phyloP scores from a whole-genome alignment of 2,113 vertebrate genomes.

The Chelonoidis abingdonii region DNA sequence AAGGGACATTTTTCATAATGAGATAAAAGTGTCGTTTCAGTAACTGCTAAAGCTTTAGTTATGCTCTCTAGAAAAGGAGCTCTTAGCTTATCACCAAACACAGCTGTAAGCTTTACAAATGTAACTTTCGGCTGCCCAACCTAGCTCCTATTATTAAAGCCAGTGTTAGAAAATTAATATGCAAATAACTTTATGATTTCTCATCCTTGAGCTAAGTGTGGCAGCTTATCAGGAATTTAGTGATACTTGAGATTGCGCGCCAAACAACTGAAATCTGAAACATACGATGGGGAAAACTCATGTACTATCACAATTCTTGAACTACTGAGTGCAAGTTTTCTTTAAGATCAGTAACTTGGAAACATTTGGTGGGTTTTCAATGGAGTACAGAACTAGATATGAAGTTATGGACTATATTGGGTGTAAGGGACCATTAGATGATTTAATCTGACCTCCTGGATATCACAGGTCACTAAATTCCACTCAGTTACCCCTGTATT shows the following conservation, averaged over 20 bases:
- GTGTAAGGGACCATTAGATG: background rate
- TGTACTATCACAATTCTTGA: background rate
- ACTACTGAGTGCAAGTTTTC: background rate
- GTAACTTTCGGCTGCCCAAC: background rate
- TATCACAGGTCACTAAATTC: background rate
- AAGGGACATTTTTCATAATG: constrained; percentile 40
- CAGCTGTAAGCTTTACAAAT: constrained; percentile 51
- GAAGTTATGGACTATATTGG: background rate
- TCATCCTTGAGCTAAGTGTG: constrained; percentile 50
- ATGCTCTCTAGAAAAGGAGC: constrained; percentile 28
- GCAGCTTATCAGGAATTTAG: constrained; percentile 39
- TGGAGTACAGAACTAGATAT: background rate
- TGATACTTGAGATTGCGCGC: constrained; percentile 41
- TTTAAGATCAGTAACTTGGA: background rate
- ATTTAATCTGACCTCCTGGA: background rate
- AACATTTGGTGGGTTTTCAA: background rate
- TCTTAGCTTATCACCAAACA: constrained; percentile 58
- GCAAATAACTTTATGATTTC: constrained; percentile 53
- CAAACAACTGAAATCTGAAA: background rate
- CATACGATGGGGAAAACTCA: background rate
- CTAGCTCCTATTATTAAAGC: background rate
- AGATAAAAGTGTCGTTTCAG: constrained; percentile 33
- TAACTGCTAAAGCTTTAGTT: constrained; percentile 39
- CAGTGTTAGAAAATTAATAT: constrained; percentile 42
- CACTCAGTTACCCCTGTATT: background rate